These are phyloP conservation scores for Eriocheir sinensis DNA, from an alignment of 1,140 invertebrate species.

Conservation along the genomic window DNA sequence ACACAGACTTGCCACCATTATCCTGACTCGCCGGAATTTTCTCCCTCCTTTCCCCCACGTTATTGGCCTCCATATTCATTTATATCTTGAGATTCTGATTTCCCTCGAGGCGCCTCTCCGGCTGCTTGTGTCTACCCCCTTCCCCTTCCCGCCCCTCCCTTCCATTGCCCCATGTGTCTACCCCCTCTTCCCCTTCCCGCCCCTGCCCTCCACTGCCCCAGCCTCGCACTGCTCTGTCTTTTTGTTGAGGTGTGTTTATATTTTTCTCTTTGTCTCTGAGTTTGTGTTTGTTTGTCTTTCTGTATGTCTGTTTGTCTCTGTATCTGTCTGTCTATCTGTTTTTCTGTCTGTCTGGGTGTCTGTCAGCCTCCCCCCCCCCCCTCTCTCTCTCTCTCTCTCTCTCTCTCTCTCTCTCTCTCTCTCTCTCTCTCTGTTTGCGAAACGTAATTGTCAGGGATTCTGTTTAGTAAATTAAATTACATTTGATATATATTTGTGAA, in stretches of 20 bases:
- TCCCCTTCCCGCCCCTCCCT: background rate
- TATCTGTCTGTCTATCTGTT: background rate
- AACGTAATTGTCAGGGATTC: too few relatives aligned
- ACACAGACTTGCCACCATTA: too few relatives aligned
- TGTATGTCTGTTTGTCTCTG: background rate
- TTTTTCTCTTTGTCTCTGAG: background rate
- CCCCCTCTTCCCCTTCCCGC: background rate
- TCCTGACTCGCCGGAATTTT: too few relatives aligned
- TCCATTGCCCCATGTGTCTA: background rate
- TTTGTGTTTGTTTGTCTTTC: background rate
- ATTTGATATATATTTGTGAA: too few relatives aligned
- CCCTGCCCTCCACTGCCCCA: background rate
- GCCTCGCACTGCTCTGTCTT: slow-evolving; percentile 54
- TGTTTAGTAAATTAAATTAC: too few relatives aligned
- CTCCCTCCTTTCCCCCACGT: too few relatives aligned
- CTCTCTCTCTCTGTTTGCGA: slow-evolving; percentile 48
- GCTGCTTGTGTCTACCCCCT: background rate
- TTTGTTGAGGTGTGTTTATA: slow-evolving; percentile 4
- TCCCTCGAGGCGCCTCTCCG: background rate
- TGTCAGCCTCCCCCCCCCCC: background rate
- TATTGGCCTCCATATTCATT: too few relatives aligned
- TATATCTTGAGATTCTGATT: background rate
- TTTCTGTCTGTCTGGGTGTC: background rate
- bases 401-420: slow-evolving; percentile 49
- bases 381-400: slow-evolving; percentile 41